These are phyloP conservation scores for Limosa lapponica DNA, from an alignment of 2,797 vertebrate species.

Conservation along the genomic window DNA sequence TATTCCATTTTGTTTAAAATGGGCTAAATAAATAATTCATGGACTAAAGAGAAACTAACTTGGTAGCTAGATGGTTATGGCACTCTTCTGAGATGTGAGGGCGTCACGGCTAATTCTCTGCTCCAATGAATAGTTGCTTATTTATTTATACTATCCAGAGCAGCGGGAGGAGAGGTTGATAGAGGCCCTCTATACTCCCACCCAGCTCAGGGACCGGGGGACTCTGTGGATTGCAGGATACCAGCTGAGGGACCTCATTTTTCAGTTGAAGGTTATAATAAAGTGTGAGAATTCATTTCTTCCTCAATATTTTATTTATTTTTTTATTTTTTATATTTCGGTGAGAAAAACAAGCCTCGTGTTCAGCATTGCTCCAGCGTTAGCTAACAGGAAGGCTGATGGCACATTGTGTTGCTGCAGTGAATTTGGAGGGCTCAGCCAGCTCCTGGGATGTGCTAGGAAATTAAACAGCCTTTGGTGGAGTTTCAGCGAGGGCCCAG, in stretches of 20 bases:
- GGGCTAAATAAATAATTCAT: constrained; percentile 38
- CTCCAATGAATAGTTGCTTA: background rate
- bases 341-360: background rate
- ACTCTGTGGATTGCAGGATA: background rate
- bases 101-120: background rate
- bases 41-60: background rate
- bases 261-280: background rate
- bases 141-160: background rate
- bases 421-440: background rate
- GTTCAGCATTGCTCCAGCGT: background rate
- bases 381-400: background rate
- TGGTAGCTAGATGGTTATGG: constrained; percentile 25
- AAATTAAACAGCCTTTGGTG: background rate
- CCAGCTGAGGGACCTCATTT: background rate
- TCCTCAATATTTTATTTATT: too few relatives aligned
- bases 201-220: background rate
- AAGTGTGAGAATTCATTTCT: background rate
- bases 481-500: background rate
- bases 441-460: background rate
- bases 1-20: background rate
- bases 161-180: background rate
- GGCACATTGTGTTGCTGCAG: background rate
- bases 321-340: background rate
- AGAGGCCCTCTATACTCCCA: background rate
- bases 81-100: background rate